Evolutionary conservation across 2,888 invertebrate genomes (phyloP), one percentile per base, ranked within the genome.

Genomic region (Ennomos fuscantarius): DNA sequence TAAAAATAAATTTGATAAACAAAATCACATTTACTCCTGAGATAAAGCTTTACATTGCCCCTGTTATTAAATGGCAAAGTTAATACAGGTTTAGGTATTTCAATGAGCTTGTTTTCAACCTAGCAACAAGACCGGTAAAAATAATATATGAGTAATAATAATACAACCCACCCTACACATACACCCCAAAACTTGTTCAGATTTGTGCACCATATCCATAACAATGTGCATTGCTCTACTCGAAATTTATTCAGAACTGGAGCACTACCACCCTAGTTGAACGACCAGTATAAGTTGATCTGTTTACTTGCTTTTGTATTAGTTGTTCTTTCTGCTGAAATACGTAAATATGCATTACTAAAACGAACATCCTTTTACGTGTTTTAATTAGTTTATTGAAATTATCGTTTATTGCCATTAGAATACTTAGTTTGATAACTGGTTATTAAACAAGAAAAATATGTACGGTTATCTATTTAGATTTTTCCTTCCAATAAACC

Each of bases 201-300:
- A 71, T 65, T 69, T 72, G 69, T 77, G 76, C 83, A 86, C 80
- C 74, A 79, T 82, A 84, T 83, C 78, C 78, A 85, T 83, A 82
- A 84, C 83, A 86, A 87, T 85, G 80, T 76, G 77, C 86, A 87
- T 89, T 84, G 74, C 87, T 83, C 69, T 84, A 84, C 86, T 79
- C 71, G 33, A 15, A 24, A 6, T 24, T 24, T 39, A 76, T 78
- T 70, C 74, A 78, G 86, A 89, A 87, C 87, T 82, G 62, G 69
- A 78, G 75, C 76, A 75, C 71, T 77, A 75, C 72, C 82, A 84
- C 89, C 87, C 84, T 79, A 75, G 63, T 57, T 60, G 37, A 42
- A 12, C 9, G 41, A 66, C 86, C 79, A 85, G 49, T 74, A 58
- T 76, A 70, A 37, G 1, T 50, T 50, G 84, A 73, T 2, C 52